Evolutionary conservation across 1,140 invertebrate genomes (phyloP).

Genomic region (Orius insidiosus): DNA sequence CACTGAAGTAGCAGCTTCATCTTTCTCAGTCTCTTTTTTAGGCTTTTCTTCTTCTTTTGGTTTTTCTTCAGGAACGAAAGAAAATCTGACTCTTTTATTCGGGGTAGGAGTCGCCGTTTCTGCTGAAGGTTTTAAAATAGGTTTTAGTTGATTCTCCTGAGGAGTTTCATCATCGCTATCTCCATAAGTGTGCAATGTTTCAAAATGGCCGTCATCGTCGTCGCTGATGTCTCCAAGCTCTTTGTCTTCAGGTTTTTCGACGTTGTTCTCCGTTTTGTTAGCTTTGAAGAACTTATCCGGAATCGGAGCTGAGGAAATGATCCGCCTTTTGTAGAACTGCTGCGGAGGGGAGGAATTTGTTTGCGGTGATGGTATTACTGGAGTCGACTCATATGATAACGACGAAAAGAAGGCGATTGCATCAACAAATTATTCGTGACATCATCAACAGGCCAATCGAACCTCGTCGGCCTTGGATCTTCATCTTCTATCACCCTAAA

Average conservation of each 20-base stretch:
- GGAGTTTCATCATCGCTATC: conserved; percentile 12
- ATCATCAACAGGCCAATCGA: conserved; percentile 14
- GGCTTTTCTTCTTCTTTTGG: not conserved
- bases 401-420: conserved; percentile 12
- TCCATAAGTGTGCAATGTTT: conserved; percentile 11
- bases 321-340: conserved; percentile 4
- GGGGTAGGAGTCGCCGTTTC: conserved; percentile 15
- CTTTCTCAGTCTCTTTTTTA: not conserved
- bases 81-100: conserved; percentile 29
- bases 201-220: conserved; percentile 15
- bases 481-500: conserved; percentile 10
- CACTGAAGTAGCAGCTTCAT: not conserved
- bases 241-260: not conserved
- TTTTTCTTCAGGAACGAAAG: conserved; percentile 27
- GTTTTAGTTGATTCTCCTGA: conserved; percentile 14
- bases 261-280: not conserved
- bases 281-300: conserved; percentile 4
- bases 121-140: conserved; percentile 20
- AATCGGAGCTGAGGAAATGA: not conserved
- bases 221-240: conserved; percentile 5
- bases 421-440: conserved; percentile 1
- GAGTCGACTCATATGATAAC: conserved; percentile 13
- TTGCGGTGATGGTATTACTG: not conserved
- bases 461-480: conserved; percentile 14
- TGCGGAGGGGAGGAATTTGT: not conserved